These are phyloP conservation scores for Harpagifer antarcticus DNA, from an alignment of 2,797 vertebrate genomes.

Conservation along the genomic window DNA sequence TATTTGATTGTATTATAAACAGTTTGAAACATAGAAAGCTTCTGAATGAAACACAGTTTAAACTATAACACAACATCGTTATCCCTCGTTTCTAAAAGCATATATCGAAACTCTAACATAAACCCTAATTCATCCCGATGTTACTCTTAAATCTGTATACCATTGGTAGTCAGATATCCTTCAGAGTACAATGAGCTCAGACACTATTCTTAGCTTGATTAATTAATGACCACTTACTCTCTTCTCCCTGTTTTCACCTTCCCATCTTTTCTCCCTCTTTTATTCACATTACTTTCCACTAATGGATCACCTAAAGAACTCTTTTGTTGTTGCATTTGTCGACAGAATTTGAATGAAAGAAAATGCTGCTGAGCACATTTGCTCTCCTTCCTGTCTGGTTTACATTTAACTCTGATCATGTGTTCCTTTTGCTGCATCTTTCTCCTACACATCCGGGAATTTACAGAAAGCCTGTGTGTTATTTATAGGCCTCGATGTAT, in stretches of 20 bases:
- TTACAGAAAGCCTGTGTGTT: slow-evolving; percentile 56
- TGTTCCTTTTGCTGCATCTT: slow-evolving; percentile 42
- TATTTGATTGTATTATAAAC: background rate
- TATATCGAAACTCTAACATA: background rate
- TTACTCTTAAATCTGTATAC: background rate
- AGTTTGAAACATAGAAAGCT: background rate
- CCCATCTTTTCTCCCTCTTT: slow-evolving; percentile 7
- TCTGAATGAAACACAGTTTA: background rate
- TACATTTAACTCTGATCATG: slow-evolving; percentile 52
- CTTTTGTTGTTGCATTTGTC: slow-evolving; percentile 33
- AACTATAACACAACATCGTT: background rate
- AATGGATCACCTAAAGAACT: slow-evolving; percentile 47
- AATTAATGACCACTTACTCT: slow-evolving; percentile 9
- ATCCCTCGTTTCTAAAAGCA: background rate
- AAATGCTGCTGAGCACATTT: slow-evolving; percentile 42
- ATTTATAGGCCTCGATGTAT: slow-evolving; percentile 73
- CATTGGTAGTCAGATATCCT: background rate
- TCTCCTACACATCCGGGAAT: slow-evolving; percentile 66
- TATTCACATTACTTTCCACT: slow-evolving; percentile 31
- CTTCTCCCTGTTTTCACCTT: slow-evolving; percentile 7
- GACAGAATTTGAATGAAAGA: background rate
- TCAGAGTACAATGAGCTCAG: slow-evolving; percentile 19
- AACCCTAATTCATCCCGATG: background rate
- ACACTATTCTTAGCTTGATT: slow-evolving; percentile 30
- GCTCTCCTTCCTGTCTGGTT: slow-evolving; percentile 45